Percentiles rank a stretch among this genome's conserved stretches.
These are phyloP conservation scores for Cosmia trapezina DNA, from an alignment of 2,888 invertebrate species.

Conservation along the genomic window DNA sequence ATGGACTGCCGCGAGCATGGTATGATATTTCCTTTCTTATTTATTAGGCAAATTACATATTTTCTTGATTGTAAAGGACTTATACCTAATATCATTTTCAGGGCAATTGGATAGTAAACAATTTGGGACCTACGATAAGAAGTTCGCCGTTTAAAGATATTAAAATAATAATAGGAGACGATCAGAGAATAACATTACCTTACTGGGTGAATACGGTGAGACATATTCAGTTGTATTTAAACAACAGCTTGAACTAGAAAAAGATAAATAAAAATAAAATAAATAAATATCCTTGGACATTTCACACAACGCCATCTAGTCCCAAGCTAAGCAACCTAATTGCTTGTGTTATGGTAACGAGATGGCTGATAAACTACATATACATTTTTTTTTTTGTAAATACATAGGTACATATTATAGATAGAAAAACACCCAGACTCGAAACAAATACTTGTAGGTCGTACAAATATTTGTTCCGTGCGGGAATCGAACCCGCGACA, in stretches of 20 bases:
- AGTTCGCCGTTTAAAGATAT: conserved; percentile 90
- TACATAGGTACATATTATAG: too few species aligned
- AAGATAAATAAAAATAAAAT: too few species aligned
- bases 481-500: too few species aligned
- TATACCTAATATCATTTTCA: conserved; percentile 73
- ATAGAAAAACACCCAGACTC: too few species aligned
- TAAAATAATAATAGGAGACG: conserved; percentile 94
- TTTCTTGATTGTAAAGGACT: background rate
- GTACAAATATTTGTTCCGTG: too few species aligned
- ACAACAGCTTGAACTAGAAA: background rate
- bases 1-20: conserved; percentile 91
- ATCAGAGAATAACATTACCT: conserved; percentile 92
- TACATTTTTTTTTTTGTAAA: too few species aligned
- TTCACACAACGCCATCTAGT: too few species aligned
- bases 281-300: too few species aligned
- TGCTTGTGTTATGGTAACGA: too few species aligned
- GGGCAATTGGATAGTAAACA: conserved; percentile 92
- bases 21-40: conserved; percentile 52
- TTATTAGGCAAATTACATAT: background rate
- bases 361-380: too few species aligned
- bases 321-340: too few species aligned
- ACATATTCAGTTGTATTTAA: background rate
- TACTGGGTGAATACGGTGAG: conserved; percentile 92
- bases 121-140: conserved; percentile 94
- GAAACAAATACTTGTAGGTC: too few species aligned